phyloP scores from a whole-genome alignment of 1,140 invertebrate species.

The Atopsyche davidsoni region DNA sequence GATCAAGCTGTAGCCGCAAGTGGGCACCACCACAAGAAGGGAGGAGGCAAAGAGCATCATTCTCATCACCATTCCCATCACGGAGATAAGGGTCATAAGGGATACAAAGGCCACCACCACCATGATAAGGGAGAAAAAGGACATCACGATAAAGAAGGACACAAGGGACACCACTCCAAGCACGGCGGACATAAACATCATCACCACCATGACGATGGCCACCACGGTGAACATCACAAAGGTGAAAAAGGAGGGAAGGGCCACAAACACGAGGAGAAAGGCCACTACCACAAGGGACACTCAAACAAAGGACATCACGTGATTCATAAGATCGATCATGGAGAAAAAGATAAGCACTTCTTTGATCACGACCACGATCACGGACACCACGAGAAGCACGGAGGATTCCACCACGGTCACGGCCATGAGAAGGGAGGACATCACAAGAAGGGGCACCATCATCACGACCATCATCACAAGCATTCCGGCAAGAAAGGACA shows the following conservation, averaged over 20 bases:
- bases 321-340: slow-evolving; percentile 61
- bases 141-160: slow-evolving; percentile 62
- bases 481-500: slow-evolving; percentile 41
- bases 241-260: slow-evolving; percentile 68
- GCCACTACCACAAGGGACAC: slow-evolving; percentile 68
- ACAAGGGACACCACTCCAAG: slow-evolving; percentile 62
- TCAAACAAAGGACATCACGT: slow-evolving; percentile 71
- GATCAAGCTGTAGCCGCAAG: slow-evolving; percentile 16
- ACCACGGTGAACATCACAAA: slow-evolving; percentile 67
- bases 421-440: slow-evolving; percentile 58
- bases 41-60: slow-evolving; percentile 36
- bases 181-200: slow-evolving; percentile 66
- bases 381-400: slow-evolving; percentile 62
- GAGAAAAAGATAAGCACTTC: slow-evolving; percentile 52
- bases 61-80: slow-evolving; percentile 50
- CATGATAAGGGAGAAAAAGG: slow-evolving; percentile 59
- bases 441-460: slow-evolving; percentile 62
- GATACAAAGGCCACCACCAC: slow-evolving; percentile 52
- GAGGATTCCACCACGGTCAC: slow-evolving; percentile 59
- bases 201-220: slow-evolving; percentile 59
- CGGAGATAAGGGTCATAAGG: slow-evolving; percentile 53
- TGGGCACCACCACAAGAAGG: slow-evolving; percentile 19
- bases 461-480: slow-evolving; percentile 51
- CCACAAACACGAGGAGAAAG: slow-evolving; percentile 52
- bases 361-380: slow-evolving; percentile 72